Percentiles rank a stretch among this genome's conserved stretches.
These are phyloP conservation scores for Drosophila kambysellisi DNA, from an alignment of 2,888 invertebrate species.

Conservation along the genomic window DNA sequence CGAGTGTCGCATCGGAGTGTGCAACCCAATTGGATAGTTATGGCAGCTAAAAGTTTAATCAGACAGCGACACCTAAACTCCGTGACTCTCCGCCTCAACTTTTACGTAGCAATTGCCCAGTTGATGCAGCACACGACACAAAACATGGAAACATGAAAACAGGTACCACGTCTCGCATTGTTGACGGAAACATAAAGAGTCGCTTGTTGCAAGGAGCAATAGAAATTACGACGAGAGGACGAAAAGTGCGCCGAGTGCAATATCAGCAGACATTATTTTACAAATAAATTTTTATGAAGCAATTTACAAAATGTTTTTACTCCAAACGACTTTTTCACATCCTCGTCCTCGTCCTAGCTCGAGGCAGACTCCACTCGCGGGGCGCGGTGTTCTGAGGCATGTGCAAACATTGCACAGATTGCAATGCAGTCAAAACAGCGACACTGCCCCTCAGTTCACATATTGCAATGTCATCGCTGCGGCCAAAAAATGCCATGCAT, in stretches of 20 bases:
- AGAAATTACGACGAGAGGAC: conserved; percentile 53
- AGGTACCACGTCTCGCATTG: conserved; percentile 68
- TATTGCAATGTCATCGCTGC: conserved; percentile 66
- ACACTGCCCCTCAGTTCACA: conserved; percentile 33
- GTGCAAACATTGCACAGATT: conserved; percentile 79
- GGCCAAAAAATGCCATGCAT: conserved; percentile 66
- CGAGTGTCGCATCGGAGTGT: conserved; percentile 53
- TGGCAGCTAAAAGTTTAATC: conserved; percentile 63
- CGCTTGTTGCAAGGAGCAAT: conserved; percentile 58
- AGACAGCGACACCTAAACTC: conserved; percentile 33
- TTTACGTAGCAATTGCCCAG: conserved; percentile 60
- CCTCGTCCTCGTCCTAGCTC: conserved; percentile 39
- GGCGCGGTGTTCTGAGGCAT: conserved; percentile 45
- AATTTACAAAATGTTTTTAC: conserved; percentile 83
- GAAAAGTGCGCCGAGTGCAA: conserved; percentile 12
- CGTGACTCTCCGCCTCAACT: conserved; percentile 31
- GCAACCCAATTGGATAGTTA: conserved; percentile 38
- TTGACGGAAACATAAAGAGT: conserved; percentile 78
- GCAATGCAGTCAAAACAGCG: conserved; percentile 56
- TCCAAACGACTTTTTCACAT: conserved; percentile 80
- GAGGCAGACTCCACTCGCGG: conserved; percentile 41
- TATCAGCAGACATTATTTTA: conserved; percentile 59
- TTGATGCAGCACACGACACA: conserved; percentile 42
- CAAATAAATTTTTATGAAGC: conserved; percentile 83
- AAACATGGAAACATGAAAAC: conserved; percentile 14